Evolutionary conservation across 2,797 vertebrate species (phyloP).

Genomic region (Enteromius thamalakanensis): DNA sequence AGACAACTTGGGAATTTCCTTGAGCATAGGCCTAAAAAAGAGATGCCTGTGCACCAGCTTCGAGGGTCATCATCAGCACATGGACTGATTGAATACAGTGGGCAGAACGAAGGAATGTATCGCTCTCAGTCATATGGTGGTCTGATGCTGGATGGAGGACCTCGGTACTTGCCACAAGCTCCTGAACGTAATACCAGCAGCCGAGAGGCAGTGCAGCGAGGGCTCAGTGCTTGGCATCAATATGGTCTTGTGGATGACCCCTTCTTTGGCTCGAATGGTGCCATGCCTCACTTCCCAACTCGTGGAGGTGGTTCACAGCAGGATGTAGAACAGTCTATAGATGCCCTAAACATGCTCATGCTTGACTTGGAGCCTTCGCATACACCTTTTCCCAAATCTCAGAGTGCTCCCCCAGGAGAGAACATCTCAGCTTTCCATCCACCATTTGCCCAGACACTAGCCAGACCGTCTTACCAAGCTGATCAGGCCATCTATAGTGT

Average conservation of each 20-base stretch:
- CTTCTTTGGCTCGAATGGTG: constrained; percentile 78
- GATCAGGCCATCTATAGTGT: constrained; percentile 79
- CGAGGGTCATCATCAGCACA: constrained; percentile 70
- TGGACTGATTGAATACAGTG: constrained; percentile 73
- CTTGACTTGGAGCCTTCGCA: constrained; percentile 85
- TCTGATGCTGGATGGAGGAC: constrained; percentile 69
- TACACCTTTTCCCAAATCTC: constrained; percentile 87
- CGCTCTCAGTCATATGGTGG: constrained; percentile 86
- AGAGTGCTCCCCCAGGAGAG: constrained; percentile 83
- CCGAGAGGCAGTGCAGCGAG: constrained; percentile 93
- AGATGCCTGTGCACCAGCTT: constrained; percentile 76
- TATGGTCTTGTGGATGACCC: constrained; percentile 81
- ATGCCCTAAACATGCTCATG: constrained; percentile 95
- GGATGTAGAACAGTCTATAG: constrained; percentile 94
- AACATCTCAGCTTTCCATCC: constrained; percentile 80
- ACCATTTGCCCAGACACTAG: constrained; percentile 71
- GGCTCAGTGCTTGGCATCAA: constrained; percentile 92
- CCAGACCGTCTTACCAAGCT: constrained; percentile 76
- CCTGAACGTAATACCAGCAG: constrained; percentile 93
- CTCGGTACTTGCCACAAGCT: constrained; percentile 83
- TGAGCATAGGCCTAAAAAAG: constrained; percentile 55
- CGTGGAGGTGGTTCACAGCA: constrained; percentile 78
- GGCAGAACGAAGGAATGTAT: constrained; percentile 82
- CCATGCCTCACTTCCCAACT: constrained; percentile 85
- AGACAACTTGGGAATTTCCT: constrained; percentile 54